Conservation (phyloP, 2,797 vertebrate genomes). For the Sebastes diaconus region DNA sequence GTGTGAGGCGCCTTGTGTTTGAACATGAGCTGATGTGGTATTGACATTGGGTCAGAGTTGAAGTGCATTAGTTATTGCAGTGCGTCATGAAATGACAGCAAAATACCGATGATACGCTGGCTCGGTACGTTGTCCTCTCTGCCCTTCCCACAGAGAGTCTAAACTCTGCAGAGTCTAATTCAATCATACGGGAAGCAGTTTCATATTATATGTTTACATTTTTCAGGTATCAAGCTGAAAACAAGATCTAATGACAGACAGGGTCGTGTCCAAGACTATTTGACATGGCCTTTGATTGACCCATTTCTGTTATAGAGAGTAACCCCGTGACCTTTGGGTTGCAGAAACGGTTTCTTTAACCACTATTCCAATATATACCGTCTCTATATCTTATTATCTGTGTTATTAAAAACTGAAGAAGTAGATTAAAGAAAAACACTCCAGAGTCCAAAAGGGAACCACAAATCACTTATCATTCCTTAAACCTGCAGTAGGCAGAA, state of each 20-base stretch:
- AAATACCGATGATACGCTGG: slow-evolving; percentile 47
- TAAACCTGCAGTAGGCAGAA: no score
- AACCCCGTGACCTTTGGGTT: not conserved
- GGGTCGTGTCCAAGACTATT: not conserved
- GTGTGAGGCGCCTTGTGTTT: slow-evolving; percentile 45
- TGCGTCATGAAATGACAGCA: slow-evolving; percentile 72
- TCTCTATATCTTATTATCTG: not conserved
- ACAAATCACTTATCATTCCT: not conserved
- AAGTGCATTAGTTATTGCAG: slow-evolving; percentile 72
- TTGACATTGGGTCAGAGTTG: slow-evolving; percentile 78
- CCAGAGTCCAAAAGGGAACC: not conserved
- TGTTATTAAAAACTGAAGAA: not conserved
- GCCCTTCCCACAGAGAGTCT: slow-evolving; percentile 44
- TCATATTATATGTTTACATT: not conserved
- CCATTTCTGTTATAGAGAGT: not conserved
- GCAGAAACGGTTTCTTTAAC: not conserved
- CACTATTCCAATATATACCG: not conserved
- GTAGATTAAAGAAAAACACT: slow-evolving; percentile 16
- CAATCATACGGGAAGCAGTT: slow-evolving; percentile 48
- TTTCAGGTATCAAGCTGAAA: slow-evolving; percentile 14
- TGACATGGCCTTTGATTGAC: not conserved
- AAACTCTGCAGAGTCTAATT: slow-evolving; percentile 57
- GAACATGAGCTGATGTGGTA: slow-evolving; percentile 67
- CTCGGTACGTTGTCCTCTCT: slow-evolving; percentile 36
- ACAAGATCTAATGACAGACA: not conserved